Conservation (phyloP, 2,888 invertebrate genomes). For the Linhomoeus sp. region DNA sequence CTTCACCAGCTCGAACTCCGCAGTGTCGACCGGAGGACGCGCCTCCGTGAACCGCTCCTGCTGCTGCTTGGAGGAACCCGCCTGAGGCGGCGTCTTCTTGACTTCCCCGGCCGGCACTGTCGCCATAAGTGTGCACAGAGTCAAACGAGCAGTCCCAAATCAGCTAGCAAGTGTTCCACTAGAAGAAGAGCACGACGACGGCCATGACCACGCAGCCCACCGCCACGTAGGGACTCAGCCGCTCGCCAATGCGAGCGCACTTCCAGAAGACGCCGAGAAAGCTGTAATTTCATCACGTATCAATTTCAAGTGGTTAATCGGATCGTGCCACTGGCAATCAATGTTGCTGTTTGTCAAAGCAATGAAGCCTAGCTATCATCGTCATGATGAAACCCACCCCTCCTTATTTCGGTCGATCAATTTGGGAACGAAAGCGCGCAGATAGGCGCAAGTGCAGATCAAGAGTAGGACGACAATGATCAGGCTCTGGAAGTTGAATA, state of each 20-base stretch:
- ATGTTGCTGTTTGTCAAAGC: too few relatives aligned
- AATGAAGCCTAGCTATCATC: too few relatives aligned
- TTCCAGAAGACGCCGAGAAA: conserved; percentile 91
- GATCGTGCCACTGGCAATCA: too few relatives aligned
- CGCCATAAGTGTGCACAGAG: too few relatives aligned
- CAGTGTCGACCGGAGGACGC: conserved; percentile 11
- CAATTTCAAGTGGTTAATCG: too few relatives aligned
- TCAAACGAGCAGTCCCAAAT: too few relatives aligned
- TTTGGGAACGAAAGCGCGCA: conserved; percentile 70
- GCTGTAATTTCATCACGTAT: too few relatives aligned
- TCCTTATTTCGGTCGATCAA: conserved; percentile 81
- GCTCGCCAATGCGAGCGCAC: conserved; percentile 82
- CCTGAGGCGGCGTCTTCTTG: neutral
- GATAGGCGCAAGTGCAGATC: conserved; percentile 91
- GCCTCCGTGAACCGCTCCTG: neutral
- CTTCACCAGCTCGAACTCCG: conserved; percentile 42
- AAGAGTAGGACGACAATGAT: conserved; percentile 75
- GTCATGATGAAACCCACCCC: conserved; percentile 43
- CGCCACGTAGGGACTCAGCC: conserved; percentile 88
- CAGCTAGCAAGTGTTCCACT: too few relatives aligned
- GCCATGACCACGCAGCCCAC: conserved; percentile 78
- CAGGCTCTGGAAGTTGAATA: conserved; percentile 95
- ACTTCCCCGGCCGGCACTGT: too few relatives aligned
- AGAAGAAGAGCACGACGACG: conserved; percentile 61
- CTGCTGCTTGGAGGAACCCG: too few relatives aligned